Conservation (phyloP, 2,797 vertebrate genomes). For the Heliangelus exortis region DNA sequence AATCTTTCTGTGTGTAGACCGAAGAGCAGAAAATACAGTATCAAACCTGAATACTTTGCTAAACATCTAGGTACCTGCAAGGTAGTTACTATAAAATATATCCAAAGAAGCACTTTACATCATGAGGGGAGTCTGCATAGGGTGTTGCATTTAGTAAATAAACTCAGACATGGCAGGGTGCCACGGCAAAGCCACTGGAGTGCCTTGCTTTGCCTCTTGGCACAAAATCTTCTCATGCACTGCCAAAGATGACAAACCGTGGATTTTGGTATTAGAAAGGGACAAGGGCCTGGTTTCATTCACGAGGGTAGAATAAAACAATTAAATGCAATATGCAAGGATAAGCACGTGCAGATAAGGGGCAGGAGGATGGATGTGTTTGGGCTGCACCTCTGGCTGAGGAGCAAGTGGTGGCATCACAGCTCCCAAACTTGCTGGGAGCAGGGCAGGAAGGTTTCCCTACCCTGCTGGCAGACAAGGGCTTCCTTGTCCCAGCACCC, state of each 20-base stretch:
- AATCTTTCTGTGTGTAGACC: neutral
- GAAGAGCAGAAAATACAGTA: neutral
- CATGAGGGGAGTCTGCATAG: accelerated
- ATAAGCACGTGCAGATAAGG: neutral
- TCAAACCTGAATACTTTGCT: neutral
- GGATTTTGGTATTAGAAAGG: neutral
- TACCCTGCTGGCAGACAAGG: neutral
- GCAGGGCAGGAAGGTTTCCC: neutral
- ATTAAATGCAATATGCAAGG: neutral
- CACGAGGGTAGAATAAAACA: neutral
- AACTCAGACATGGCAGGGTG: neutral
- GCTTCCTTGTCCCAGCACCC: neutral
- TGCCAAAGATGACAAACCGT: neutral
- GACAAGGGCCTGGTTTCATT: neutral
- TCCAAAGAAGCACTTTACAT: neutral
- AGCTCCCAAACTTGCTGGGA: neutral
- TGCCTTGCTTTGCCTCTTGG: neutral
- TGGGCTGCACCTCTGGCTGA: neutral
- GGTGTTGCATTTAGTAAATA: accelerated
- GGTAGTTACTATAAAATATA: neutral
- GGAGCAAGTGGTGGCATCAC: accelerated
- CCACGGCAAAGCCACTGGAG: neutral
- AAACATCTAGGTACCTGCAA: neutral
- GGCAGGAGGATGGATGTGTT: neutral
- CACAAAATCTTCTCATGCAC: neutral